Percentiles rank a stretch among this genome's conserved stretches.
Evolutionary conservation across 2,888 invertebrate species (phyloP).

Genomic region (Meteorus colon): DNA sequence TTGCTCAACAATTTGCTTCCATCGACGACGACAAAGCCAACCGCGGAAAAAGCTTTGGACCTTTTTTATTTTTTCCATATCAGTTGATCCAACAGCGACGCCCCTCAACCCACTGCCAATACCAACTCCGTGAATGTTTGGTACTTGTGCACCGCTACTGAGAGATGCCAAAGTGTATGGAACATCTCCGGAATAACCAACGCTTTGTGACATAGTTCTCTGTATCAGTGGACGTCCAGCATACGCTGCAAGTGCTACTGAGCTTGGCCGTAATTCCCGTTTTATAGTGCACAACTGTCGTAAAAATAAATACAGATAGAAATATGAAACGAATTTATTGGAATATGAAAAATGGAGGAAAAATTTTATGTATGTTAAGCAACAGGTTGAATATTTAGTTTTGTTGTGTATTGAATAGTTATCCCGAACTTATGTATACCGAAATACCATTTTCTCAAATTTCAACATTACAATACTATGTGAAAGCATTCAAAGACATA

Average conservation of each 20-base stretch:
- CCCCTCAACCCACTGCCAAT: conserved; percentile 65
- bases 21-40: conserved; percentile 91
- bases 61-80: conserved; percentile 90
- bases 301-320: conserved; percentile 16
- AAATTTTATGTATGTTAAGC: background rate
- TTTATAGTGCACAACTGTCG: conserved; percentile 85
- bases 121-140: conserved; percentile 45
- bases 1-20: conserved; percentile 96
- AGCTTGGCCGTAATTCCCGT: conserved; percentile 82
- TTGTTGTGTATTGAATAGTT: no score
- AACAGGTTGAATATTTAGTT: no score
- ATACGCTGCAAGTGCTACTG: conserved; percentile 56
- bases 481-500: conserved; percentile 67
- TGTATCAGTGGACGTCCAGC: conserved; percentile 55
- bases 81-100: conserved; percentile 78
- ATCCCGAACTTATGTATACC: no score
- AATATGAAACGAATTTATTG: background rate
- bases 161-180: conserved; percentile 45
- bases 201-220: conserved; percentile 59
- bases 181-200: conserved; percentile 46
- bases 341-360: conserved; percentile 30
- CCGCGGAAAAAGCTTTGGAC: conserved; percentile 94
- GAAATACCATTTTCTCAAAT: no score
- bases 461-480: background rate
- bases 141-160: conserved; percentile 45